phyloP scores from a whole-genome alignment of 2,113 vertebrate genomes.

The Crotalus horridus region DNA sequence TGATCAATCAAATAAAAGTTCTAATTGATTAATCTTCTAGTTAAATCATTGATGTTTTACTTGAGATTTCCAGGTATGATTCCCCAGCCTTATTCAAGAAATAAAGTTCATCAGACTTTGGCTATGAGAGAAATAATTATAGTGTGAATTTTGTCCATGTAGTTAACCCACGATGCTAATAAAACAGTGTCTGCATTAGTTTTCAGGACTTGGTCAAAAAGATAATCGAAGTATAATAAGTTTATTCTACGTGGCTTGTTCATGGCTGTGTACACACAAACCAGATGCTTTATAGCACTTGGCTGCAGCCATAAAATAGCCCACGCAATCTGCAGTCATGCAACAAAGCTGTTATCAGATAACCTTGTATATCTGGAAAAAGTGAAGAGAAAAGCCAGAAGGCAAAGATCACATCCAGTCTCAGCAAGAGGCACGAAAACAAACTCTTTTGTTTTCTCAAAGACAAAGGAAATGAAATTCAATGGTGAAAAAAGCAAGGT shows the following conservation, averaged over 20 bases:
- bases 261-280: neutral
- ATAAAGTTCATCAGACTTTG: neutral
- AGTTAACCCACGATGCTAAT: neutral
- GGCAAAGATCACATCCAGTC: neutral
- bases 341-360: slow-evolving; percentile 1
- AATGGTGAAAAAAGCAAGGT: no score
- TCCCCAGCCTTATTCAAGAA: neutral
- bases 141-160: neutral
- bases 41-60: neutral
- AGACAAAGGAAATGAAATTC: no score
- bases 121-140: neutral
- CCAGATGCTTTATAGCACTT: neutral
- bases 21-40: neutral
- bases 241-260: neutral
- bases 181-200: slow-evolving; percentile 20
- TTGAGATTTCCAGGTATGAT: neutral
- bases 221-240: slow-evolving; percentile 34
- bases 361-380: neutral
- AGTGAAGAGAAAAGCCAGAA: neutral
- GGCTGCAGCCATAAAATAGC: neutral
- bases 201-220: neutral
- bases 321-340: neutral
- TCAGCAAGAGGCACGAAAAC: neutral
- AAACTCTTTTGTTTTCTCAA: neutral
- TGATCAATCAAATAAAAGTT: neutral